phyloP scores from a whole-genome alignment of 2,113 vertebrate genomes.

The Equus przewalskii region DNA sequence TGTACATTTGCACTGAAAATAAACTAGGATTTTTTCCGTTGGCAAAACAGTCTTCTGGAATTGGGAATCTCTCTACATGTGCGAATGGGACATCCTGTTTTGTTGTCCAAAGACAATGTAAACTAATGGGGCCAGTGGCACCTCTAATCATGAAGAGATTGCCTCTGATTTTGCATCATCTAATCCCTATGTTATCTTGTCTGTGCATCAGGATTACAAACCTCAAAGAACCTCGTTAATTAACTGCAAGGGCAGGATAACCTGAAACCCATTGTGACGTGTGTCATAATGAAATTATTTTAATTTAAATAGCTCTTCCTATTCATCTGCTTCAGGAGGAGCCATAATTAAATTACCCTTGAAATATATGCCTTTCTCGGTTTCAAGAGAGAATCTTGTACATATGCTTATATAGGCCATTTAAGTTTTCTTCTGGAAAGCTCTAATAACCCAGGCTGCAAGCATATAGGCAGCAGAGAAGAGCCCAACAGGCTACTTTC shows the following conservation, averaged over 20 bases:
- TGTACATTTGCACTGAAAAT: not conserved
- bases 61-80: not conserved
- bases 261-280: not conserved
- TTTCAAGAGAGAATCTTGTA: not conserved
- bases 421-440: not conserved
- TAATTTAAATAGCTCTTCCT: constrained; percentile 2
- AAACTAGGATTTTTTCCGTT: not conserved
- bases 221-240: not conserved
- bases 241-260: constrained; percentile 6
- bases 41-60: not conserved
- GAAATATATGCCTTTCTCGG: not conserved
- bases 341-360: not conserved
- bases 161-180: not conserved
- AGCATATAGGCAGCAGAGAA: not conserved
- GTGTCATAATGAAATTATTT: not conserved
- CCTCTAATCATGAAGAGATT: not conserved
- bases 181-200: not conserved
- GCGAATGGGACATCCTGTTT: not conserved
- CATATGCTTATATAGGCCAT: not conserved
- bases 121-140: not conserved
- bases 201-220: not conserved
- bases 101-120: not conserved
- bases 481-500: not conserved
- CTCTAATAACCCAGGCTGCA: not conserved
- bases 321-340: not conserved